These are phyloP conservation scores for Acanthococcus lagerstroemiae DNA, from an alignment of 2,888 invertebrate genomes.

Conservation along the genomic window DNA sequence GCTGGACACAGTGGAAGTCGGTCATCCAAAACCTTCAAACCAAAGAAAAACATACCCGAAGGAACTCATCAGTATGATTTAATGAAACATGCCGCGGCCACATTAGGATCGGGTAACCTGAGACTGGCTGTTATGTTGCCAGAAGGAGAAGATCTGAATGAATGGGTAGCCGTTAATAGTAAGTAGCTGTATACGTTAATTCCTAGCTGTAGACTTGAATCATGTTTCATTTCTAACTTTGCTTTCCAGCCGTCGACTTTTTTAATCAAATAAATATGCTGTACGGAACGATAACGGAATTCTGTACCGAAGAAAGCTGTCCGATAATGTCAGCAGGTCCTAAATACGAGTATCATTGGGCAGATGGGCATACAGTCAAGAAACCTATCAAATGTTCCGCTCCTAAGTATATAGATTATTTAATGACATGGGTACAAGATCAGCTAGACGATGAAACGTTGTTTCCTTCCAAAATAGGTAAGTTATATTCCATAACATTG, in stretches of 20 bases:
- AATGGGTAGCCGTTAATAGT: constrained; percentile 99
- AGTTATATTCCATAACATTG: constrained; percentile 32
- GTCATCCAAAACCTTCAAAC: constrained; percentile 95
- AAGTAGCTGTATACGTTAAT: no score
- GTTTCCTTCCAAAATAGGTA: constrained; percentile 95
- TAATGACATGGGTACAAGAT: constrained; percentile 99
- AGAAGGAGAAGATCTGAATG: constrained; percentile 97
- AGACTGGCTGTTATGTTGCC: constrained; percentile 92
- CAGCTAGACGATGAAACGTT: constrained; percentile 96
- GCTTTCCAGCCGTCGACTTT: constrained; percentile 91
- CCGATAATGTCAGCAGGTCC: constrained; percentile 98
- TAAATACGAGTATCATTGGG: constrained; percentile 99
- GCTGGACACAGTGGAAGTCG: constrained; percentile 58
- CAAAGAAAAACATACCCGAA: constrained; percentile 97
- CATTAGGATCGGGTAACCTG: constrained; percentile 93
- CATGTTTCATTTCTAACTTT: no score
- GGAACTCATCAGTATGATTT: constrained; percentile 97
- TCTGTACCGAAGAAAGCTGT: constrained; percentile 94
- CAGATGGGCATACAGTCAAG: constrained; percentile 93
- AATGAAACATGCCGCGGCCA: constrained; percentile 98
- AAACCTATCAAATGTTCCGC: constrained; percentile 99
- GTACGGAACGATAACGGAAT: constrained; percentile 99
- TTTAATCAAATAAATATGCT: constrained; percentile 99
- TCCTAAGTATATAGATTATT: constrained; percentile 96
- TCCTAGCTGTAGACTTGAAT: no score